A percentile compares a stretch with the other conserved stretches of the same genome.
Evolutionary conservation across 2,113 vertebrate genomes (phyloP).

Genomic region (Coptodon rendalli): DNA sequence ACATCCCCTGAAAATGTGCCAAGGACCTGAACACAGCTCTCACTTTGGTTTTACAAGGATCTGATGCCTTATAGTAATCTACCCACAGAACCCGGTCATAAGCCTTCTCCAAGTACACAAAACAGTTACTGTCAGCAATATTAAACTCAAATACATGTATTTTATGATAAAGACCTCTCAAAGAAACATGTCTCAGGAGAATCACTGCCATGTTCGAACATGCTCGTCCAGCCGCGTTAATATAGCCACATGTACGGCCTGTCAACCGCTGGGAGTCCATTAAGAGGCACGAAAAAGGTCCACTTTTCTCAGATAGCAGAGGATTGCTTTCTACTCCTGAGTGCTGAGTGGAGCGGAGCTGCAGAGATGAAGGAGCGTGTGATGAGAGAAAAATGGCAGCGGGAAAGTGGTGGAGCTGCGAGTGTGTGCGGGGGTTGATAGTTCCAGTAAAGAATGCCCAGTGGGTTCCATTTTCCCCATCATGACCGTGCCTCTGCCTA

Average conservation of each 20-base stretch:
- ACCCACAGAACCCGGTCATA: background rate
- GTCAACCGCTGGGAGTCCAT: background rate
- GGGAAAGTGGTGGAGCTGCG: background rate
- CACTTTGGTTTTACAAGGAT: background rate
- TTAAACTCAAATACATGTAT: background rate
- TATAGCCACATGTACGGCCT: background rate
- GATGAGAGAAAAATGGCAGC: slow-evolving; percentile 7
- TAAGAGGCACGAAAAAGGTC: background rate
- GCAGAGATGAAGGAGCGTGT: background rate
- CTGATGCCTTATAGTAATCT: background rate
- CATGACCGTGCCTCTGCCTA: background rate
- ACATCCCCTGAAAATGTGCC: background rate
- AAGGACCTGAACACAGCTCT: background rate
- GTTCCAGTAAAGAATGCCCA: slow-evolving; percentile 19
- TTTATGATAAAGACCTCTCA: background rate
- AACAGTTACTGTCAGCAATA: background rate
- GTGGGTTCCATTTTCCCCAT: background rate
- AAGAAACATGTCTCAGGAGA: too few species aligned
- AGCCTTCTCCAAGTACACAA: background rate
- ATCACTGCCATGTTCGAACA: too few species aligned
- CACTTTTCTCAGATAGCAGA: background rate
- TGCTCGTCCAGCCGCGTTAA: background rate
- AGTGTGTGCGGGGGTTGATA: background rate
- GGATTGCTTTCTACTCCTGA: slow-evolving; percentile 3
- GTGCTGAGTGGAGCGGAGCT: background rate